phyloP scores from a whole-genome alignment of 2,888 invertebrate species.

The Drosophila colorata region DNA sequence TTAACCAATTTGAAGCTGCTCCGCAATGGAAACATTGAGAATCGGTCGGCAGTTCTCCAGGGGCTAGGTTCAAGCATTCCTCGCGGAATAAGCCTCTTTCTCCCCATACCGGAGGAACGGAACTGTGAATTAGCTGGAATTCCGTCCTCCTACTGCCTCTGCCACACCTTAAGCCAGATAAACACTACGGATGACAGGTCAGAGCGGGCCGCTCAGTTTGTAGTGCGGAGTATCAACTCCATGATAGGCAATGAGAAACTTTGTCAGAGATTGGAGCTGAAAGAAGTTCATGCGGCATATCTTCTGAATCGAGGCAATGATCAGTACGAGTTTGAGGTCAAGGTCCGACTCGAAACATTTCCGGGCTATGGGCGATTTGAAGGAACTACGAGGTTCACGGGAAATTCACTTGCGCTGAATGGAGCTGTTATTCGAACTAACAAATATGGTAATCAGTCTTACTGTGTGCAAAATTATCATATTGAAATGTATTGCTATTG shows the following conservation, averaged over 20 bases:
- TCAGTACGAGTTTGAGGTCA: constrained; percentile 26
- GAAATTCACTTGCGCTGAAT: constrained; percentile 18
- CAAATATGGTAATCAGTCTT: constrained; percentile 40
- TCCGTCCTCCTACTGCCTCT: constrained; percentile 93
- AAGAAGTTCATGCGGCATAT: constrained; percentile 28
- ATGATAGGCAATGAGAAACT: not conserved
- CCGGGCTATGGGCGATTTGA: constrained; percentile 56
- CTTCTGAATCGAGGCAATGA: constrained; percentile 9
- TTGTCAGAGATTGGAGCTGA: constrained; percentile 33
- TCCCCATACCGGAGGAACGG: constrained; percentile 89
- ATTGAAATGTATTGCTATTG: constrained; percentile 60
- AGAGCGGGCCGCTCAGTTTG: constrained; percentile 35
- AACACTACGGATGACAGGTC: constrained; percentile 17
- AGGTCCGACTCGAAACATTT: constrained; percentile 34
- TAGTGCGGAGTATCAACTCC: constrained; percentile 46
- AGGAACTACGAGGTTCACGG: constrained; percentile 25
- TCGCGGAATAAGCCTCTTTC: constrained; percentile 91
- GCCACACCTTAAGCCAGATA: constrained; percentile 85
- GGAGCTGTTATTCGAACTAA: constrained; percentile 51
- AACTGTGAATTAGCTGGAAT: constrained; percentile 92
- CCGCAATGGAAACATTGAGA: constrained; percentile 84
- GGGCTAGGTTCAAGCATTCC: constrained; percentile 78
- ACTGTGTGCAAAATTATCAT: constrained; percentile 41
- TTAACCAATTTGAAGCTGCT: constrained; percentile 86
- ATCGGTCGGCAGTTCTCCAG: constrained; percentile 75